Evolutionary conservation across 2,888 invertebrate genomes (phyloP).

Genomic region (Oscheius sp.): DNA sequence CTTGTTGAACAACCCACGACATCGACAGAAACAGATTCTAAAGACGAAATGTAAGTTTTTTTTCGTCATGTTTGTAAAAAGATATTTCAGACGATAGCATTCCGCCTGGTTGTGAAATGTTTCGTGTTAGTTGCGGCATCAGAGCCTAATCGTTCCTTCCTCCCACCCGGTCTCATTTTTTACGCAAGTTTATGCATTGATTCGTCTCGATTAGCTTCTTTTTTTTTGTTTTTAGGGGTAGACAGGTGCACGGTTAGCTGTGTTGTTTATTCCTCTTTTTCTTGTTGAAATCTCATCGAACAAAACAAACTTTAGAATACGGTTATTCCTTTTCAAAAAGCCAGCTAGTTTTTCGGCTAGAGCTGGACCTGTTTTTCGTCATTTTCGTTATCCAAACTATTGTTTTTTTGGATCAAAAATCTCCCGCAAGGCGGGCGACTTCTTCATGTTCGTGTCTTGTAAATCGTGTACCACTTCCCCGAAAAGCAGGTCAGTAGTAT

Average conservation of each 20-base stretch:
- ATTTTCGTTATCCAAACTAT: background rate
- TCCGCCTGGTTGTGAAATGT: background rate
- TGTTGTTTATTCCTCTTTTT: background rate
- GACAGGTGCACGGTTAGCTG: conserved; percentile 11
- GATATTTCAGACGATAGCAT: background rate
- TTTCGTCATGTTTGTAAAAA: background rate
- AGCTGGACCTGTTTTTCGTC: background rate
- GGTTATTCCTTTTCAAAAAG: conserved; percentile 5
- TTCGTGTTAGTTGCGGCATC: background rate
- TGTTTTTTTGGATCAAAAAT: background rate
- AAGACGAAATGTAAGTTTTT: conserved; percentile 6
- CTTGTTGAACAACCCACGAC: conserved; percentile 1
- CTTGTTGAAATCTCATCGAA: conserved; percentile 6
- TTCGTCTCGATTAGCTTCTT: conserved; percentile 1
- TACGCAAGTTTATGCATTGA: background rate
- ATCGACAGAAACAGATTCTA: background rate
- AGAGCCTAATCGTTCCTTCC: background rate
- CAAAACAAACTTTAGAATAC: background rate
- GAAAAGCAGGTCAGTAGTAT: conserved; percentile 4
- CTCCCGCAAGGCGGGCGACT: too few relatives aligned
- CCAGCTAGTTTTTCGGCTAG: background rate
- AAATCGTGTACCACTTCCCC: too few relatives aligned
- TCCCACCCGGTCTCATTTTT: background rate
- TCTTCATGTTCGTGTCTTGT: too few relatives aligned
- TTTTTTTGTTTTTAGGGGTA: conserved; percentile 4